A percentile compares a stretch with the other conserved stretches of the same genome.
phyloP scores from a whole-genome alignment of 2,888 invertebrate species.

The Apocheima hispidaria region DNA sequence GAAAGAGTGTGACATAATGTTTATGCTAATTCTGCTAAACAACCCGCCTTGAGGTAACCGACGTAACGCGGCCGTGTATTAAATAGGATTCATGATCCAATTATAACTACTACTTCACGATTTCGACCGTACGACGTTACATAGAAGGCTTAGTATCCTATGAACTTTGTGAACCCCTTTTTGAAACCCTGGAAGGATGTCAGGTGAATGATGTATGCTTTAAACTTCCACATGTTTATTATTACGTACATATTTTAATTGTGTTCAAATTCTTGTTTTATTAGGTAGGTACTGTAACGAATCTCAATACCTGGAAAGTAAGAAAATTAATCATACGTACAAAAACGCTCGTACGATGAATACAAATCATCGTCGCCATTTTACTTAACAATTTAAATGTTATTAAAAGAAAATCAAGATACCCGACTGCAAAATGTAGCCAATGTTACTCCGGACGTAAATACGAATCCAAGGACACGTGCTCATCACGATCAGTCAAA shows the following conservation, averaged over 20 bases:
- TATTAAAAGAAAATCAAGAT: no score
- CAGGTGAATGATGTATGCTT: constrained; percentile 25
- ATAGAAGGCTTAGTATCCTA: constrained; percentile 3
- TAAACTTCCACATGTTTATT: constrained; percentile 21
- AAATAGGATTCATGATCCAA: constrained; percentile 33
- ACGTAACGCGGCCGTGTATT: constrained; percentile 17
- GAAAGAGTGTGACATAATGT: constrained; percentile 27
- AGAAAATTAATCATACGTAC: no score
- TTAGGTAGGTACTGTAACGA: not conserved
- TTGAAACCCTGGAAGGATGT: constrained; percentile 15
- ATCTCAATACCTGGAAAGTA: not conserved
- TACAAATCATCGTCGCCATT: no score
- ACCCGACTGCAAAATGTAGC: no score
- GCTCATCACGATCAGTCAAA: no score
- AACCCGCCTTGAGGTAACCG: constrained; percentile 16
- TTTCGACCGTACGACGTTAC: not conserved
- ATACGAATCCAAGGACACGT: no score
- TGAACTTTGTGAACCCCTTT: constrained; percentile 2
- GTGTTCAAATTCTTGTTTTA: constrained; percentile 8
- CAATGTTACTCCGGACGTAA: no score
- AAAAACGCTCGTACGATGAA: no score
- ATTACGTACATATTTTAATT: constrained; percentile 24
- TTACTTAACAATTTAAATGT: no score
- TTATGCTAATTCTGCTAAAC: constrained; percentile 25
- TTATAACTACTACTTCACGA: constrained; percentile 7